Conservation (phyloP, 2,888 invertebrate species). For the Terebella lapidaria region DNA sequence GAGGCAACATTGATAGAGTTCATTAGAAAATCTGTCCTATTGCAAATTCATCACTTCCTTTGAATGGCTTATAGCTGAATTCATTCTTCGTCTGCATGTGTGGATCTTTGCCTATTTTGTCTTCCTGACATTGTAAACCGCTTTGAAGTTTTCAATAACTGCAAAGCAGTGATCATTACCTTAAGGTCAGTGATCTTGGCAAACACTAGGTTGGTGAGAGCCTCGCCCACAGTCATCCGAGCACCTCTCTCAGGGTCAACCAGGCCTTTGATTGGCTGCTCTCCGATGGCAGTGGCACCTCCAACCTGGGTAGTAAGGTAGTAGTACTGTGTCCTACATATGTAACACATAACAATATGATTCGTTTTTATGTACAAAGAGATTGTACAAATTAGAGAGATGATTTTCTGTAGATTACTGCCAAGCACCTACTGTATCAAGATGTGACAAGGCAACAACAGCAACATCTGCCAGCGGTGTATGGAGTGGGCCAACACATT, state of each 20-base stretch:
- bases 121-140: too few relatives aligned
- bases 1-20: constrained; percentile 24
- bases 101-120: too few relatives aligned
- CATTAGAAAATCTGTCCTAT: not conserved
- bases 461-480: constrained; percentile 93
- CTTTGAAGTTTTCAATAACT: too few relatives aligned
- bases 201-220: constrained; percentile 84
- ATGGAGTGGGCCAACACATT: constrained; percentile 95
- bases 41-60: not conserved
- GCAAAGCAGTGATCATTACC: too few relatives aligned
- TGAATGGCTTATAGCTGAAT: not conserved
- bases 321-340: not conserved
- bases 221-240: constrained; percentile 89
- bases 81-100: too few relatives aligned
- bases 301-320: constrained; percentile 60
- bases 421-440: constrained; percentile 61
- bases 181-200: constrained; percentile 59
- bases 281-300: constrained; percentile 77
- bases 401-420: not conserved
- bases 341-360: too few relatives aligned
- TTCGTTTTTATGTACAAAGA: too few relatives aligned
- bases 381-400: not conserved
- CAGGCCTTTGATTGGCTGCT: constrained; percentile 91
- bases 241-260: constrained; percentile 81
- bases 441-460: constrained; percentile 76